A percentile compares a stretch with the other conserved stretches of the same genome.
Evolutionary conservation across 2,113 vertebrate species (phyloP).

Genomic region (Notiomystis cincta): DNA sequence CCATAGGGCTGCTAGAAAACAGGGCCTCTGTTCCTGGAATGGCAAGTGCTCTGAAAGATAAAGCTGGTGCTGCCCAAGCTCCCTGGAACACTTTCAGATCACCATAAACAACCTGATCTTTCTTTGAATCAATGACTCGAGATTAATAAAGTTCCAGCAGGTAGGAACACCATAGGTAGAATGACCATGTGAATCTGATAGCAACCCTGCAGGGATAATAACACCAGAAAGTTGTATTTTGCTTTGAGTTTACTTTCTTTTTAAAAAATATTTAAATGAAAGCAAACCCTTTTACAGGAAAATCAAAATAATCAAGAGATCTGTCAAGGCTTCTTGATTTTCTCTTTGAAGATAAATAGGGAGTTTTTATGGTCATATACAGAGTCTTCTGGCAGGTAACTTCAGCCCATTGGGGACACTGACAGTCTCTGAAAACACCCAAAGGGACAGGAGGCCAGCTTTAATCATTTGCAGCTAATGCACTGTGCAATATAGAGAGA

Average conservation of each 20-base stretch:
- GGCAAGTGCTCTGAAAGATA: neutral
- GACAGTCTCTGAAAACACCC: neutral
- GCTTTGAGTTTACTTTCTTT: neutral
- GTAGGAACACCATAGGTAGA: neutral
- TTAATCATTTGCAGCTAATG: slow-evolving; percentile 42
- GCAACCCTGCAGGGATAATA: neutral
- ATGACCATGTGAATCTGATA: neutral
- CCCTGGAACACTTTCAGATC: neutral
- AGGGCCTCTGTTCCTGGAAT: neutral
- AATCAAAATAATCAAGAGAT: neutral
- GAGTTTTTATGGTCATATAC: neutral
- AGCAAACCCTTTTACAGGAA: neutral
- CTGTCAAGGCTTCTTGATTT: neutral
- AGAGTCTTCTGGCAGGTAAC: neutral
- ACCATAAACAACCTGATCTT: neutral
- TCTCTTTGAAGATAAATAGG: slow-evolving; percentile 8
- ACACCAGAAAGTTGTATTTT: neutral
- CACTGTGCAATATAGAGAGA: neutral
- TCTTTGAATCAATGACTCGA: neutral
- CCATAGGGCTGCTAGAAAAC: neutral
- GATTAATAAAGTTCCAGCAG: neutral
- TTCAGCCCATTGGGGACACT: neutral
- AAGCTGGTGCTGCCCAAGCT: neutral
- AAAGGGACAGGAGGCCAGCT: slow-evolving; percentile 9
- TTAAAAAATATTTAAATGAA: neutral